phyloP scores from a whole-genome alignment of 2,113 vertebrate genomes.

The Sorex fumeus region DNA sequence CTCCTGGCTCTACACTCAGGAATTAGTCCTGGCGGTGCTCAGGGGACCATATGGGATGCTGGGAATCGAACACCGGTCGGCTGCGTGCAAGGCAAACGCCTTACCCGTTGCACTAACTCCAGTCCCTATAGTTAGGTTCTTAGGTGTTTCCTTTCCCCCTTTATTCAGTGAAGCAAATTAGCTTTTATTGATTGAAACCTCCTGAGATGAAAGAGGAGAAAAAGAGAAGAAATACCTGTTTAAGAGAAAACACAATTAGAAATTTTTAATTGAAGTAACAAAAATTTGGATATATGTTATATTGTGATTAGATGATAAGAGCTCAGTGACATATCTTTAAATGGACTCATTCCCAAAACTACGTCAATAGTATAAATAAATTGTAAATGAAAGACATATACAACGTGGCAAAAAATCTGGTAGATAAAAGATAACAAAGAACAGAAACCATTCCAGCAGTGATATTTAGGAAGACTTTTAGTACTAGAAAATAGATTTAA shows the following conservation, averaged over 20 bases:
- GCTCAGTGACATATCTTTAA: not conserved
- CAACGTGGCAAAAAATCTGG: slow-evolving; percentile 45
- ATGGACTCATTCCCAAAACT: slow-evolving; percentile 55
- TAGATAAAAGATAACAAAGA: slow-evolving; percentile 23
- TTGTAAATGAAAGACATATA: slow-evolving; percentile 66
- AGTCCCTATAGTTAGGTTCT: too few species aligned
- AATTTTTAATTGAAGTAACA: slow-evolving; percentile 37
- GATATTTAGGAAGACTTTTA: slow-evolving; percentile 68
- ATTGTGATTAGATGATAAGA: slow-evolving; percentile 1
- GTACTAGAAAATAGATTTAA: slow-evolving; percentile 77
- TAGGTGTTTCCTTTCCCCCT: too few species aligned
- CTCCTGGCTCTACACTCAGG: too few species aligned
- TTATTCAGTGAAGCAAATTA: too few species aligned
- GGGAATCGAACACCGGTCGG: too few species aligned
- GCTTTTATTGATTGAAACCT: too few species aligned
- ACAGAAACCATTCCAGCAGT: slow-evolving; percentile 1
- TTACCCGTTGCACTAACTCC: too few species aligned
- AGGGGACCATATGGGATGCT: too few species aligned
- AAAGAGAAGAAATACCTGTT: too few species aligned
- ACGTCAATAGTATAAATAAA: slow-evolving; percentile 75
- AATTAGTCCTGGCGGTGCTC: too few species aligned
- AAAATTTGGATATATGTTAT: slow-evolving; percentile 25
- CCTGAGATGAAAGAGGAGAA: too few species aligned
- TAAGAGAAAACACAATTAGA: not conserved
- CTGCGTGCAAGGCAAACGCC: too few species aligned